A percentile compares a stretch with the other conserved stretches of the same genome.
phyloP scores from a whole-genome alignment of 2,113 vertebrate species.

The Aplodontia rufa region DNA sequence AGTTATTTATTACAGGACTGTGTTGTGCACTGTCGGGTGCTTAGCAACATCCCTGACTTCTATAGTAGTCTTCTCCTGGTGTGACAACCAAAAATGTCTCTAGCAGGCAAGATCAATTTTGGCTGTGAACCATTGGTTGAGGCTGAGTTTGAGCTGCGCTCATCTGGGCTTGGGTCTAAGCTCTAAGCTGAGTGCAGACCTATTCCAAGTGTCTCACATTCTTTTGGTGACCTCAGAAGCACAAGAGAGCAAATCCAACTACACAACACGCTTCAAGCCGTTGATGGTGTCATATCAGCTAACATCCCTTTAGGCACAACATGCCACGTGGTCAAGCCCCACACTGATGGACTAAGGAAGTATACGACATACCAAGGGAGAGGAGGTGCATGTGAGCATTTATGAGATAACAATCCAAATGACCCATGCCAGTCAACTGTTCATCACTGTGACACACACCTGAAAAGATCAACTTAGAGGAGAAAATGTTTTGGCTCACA shows the following conservation, averaged over 20 bases:
- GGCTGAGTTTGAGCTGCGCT: neutral
- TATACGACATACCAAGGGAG: fast-evolving
- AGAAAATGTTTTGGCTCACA: no score
- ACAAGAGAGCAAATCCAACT: neutral
- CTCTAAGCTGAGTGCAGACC: neutral
- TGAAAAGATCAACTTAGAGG: no score
- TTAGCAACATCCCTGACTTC: neutral
- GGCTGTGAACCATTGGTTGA: neutral
- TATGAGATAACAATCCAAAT: neutral
- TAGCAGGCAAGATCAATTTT: neutral
- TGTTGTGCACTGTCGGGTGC: neutral
- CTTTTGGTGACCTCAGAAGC: neutral
- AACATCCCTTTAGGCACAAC: neutral
- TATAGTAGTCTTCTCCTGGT: neutral
- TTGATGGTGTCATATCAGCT: neutral
- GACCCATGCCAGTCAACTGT: no score
- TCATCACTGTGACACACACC: no score
- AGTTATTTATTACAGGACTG: neutral
- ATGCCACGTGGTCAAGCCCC: neutral
- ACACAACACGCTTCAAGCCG: neutral
- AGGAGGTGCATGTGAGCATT: neutral
- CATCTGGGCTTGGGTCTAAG: neutral
- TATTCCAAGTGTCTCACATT: fast-evolving
- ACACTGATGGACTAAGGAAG: neutral
- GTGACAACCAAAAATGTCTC: neutral